Base-by-base conservation (phyloP, 2,113 vertebrate species). In the Leucopternis melanops region DNA sequence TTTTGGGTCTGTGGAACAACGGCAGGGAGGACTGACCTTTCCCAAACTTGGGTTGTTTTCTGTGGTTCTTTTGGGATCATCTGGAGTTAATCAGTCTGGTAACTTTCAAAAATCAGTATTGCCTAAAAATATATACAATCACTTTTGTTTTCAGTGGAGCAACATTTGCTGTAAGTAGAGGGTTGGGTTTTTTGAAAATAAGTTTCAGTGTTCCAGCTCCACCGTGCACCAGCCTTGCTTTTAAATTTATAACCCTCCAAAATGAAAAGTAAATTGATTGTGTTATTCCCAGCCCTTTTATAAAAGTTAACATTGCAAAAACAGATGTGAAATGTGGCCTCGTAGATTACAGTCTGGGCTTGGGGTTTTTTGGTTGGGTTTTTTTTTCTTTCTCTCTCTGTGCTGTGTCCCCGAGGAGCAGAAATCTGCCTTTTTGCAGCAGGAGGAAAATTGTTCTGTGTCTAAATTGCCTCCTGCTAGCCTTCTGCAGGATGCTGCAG, bases 321-420 rank as follows among this genome's bases (percentile, higher is more conserved):
- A 88, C 97, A 97, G 96, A 95, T 96, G 95, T 92, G 95, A 92
- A 95, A 90, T 95, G 95, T 88, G 95, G 92, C 91, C 83, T 91
- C 7, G 8, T 74, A 95, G 97, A 92, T 97, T 96, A 92, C 86
- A 73, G 90, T 63, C 92, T 81, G 74, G 92, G 89, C 80, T 85
- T 78, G 80, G 89, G 85, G 58, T 87, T 90, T 96, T 93, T 88
- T 58, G 47, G 67, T 63, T 63, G 44, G 22, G 22, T 22, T 55
- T 69, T 62, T 85, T 42, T 69, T 40, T 27, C 65, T 80, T 15
- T 10, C 49, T 94, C 67, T 86, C 81, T 83, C 81, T n/a, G 34
- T 40, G 75, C 88, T 38, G 29, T 82, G 90, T 96, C 97, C 89
- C 96, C 0, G 6, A 88, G 95, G 97, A 97, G 86, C 84, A 90